Evolutionary conservation across 1,140 invertebrate species (phyloP), one percentile per base, ranked within the genome.

Genomic region (Caenorhabditis tropicalis): DNA sequence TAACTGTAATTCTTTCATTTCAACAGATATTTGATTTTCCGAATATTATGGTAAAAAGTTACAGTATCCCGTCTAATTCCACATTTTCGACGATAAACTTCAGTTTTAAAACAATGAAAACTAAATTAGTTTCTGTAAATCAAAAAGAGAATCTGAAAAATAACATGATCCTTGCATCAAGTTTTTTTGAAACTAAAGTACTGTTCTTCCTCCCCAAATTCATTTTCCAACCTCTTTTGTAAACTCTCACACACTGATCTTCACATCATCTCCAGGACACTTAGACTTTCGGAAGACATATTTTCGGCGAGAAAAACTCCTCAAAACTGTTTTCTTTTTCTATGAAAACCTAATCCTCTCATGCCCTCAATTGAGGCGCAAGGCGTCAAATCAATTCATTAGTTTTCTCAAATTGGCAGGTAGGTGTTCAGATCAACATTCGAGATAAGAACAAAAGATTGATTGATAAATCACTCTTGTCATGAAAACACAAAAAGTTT

Each of bases 381-480:
- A 36, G 58, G 29, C 58, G 33, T 31, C 29, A 65, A 65, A 36
- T 16, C 31, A 21, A 2, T 27, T 56, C 24, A 27, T 43, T 43
- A 6, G 12, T 43, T 43, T 43, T 43, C 39, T 43, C 39, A 43
- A 43, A 43, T 43, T 43, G 39, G 39, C 39, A 43, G 21, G 53
- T 43, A 74, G 65, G 65, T 74, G 65, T 74, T 74, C 36, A 43
- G 65, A 74, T 74, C n/a, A 10, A 10, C 6, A 4, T 12, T 6
- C 65, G 7, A 74, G 65, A 74, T 74, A 74, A 74, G 4, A 74
- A 36, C 19, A n/a, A n/a, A n/a, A n/a, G n/a, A n/a, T 70, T 74
- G 65, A 74, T 74, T 74, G 65, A 74, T 74, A 33, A 74, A 74
- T 74, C 65, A 74, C 36, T 56, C 24, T 43, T 56, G 53, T 27